These are phyloP conservation scores for Aporophyla nigra DNA, from an alignment of 2,888 invertebrate genomes.

Conservation along the genomic window DNA sequence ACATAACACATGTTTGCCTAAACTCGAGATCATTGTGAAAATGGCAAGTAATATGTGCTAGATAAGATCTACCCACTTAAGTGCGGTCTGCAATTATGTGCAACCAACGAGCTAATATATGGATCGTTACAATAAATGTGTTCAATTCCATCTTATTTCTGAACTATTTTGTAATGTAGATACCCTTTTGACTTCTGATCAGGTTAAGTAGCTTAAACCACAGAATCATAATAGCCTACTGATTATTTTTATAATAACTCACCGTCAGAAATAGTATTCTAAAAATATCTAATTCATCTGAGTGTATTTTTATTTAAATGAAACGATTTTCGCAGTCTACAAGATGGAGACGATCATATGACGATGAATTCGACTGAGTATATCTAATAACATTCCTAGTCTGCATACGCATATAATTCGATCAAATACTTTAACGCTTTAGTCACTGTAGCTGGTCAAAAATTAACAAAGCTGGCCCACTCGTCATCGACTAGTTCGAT, in stretches of 20 bases:
- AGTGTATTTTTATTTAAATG: neutral
- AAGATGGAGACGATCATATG: too few species aligned
- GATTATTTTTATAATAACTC: neutral
- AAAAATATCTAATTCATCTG: neutral
- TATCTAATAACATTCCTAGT: too few species aligned
- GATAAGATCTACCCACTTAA: constrained; percentile 37
- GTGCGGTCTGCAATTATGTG: constrained; percentile 29
- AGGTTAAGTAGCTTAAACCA: neutral
- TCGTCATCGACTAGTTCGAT: too few species aligned
- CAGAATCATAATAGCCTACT: neutral
- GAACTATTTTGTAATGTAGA: neutral
- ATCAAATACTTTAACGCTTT: too few species aligned
- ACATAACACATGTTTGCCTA: constrained; percentile 20
- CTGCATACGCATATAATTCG: too few species aligned
- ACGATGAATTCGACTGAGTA: too few species aligned
- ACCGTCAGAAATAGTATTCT: too few species aligned
- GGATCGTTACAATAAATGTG: constrained; percentile 29
- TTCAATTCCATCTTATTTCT: constrained; percentile 8
- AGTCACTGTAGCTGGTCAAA: too few species aligned
- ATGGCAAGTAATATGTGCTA: constrained; percentile 24
- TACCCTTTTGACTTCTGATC: neutral
- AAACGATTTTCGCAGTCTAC: neutral
- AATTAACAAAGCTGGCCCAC: too few species aligned
- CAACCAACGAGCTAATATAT: constrained; percentile 33
- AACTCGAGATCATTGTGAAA: constrained; percentile 39